These are phyloP conservation scores for Adineta ricciae DNA, from an alignment of 2,888 invertebrate genomes.

Conservation along the genomic window DNA sequence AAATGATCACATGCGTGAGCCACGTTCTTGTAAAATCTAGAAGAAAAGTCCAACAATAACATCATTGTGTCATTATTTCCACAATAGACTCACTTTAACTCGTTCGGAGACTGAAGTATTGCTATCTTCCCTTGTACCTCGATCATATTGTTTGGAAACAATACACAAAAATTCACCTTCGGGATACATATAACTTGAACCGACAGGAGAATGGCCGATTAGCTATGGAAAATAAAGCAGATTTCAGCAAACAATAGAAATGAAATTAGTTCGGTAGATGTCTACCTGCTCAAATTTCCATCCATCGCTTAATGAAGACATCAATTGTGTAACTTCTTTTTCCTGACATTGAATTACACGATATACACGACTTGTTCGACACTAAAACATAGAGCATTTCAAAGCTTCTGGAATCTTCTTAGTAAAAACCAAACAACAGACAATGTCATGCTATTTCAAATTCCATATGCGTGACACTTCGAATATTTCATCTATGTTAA, in stretches of 20 bases:
- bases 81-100: not conserved
- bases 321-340: slow-evolving; percentile 88
- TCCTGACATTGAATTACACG: slow-evolving; percentile 96
- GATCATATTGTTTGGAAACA: slow-evolving; percentile 72
- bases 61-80: too few species aligned
- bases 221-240: not conserved
- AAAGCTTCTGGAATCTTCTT: too few species aligned
- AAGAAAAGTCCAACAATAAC: not conserved
- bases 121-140: not conserved
- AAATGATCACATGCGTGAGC: not conserved
- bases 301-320: slow-evolving; percentile 98
- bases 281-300: slow-evolving; percentile 87
- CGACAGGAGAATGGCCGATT: slow-evolving; percentile 56
- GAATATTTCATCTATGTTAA: too few species aligned
- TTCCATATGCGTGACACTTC: too few species aligned
- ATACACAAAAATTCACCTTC: slow-evolving; percentile 95
- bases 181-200: slow-evolving; percentile 81
- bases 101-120: slow-evolving; percentile 11
- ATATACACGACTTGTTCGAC: slow-evolving; percentile 66
- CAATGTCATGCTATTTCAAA: too few species aligned
- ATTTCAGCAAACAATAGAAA: too few species aligned
- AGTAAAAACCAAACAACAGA: too few species aligned
- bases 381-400: too few species aligned
- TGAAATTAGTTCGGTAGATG: too few species aligned
- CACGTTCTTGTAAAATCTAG: slow-evolving; percentile 15